Percentiles rank a stretch among this genome's conserved stretches.
Conservation (phyloP, 2,888 invertebrate species). For the Drosophila fungiperda region DNA sequence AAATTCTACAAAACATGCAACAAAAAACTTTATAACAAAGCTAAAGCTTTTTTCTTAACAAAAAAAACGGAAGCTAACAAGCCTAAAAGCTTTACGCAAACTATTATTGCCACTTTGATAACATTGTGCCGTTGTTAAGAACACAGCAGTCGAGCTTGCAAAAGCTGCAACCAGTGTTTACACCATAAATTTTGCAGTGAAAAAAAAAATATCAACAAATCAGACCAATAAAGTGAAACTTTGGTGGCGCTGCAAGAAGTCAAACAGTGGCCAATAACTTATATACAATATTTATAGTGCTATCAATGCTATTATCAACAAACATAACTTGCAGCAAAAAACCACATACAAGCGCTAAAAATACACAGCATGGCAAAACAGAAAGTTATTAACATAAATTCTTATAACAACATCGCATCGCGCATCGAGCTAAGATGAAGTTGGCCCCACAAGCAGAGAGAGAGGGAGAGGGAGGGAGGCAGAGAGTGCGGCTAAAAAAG, state of each 20-base stretch:
- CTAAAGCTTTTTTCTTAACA: slow-evolving; percentile 6
- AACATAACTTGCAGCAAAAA: slow-evolving; percentile 51
- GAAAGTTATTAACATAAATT: slow-evolving; percentile 80
- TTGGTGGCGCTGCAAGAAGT: slow-evolving; percentile 16
- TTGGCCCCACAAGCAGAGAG: slow-evolving; percentile 23
- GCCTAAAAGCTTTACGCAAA: slow-evolving; percentile 22
- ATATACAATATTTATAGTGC: slow-evolving; percentile 67
- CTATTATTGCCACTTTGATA: neutral
- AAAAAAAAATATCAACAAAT: slow-evolving; percentile 10
- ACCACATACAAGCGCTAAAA: slow-evolving; percentile 10
- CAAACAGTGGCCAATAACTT: slow-evolving; percentile 52
- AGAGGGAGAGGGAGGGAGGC: neutral
- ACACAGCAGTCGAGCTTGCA: slow-evolving; percentile 23
- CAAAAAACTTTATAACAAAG: slow-evolving; percentile 6
- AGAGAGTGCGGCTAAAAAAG: slow-evolving; percentile 38
- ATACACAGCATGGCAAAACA: slow-evolving; percentile 24
- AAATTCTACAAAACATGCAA: slow-evolving; percentile 4
- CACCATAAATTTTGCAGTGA: slow-evolving; percentile 21
- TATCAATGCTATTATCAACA: slow-evolving; percentile 76
- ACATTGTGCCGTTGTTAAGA: slow-evolving; percentile 31
- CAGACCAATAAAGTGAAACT: slow-evolving; percentile 19
- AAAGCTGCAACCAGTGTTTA: slow-evolving; percentile 47
- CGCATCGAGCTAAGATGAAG: slow-evolving; percentile 48
- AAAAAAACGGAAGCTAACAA: slow-evolving; percentile 22
- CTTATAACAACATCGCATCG: slow-evolving; percentile 61